Base-by-base conservation (phyloP, 2,797 vertebrate species). In the Holocentrus rufus region DNA sequence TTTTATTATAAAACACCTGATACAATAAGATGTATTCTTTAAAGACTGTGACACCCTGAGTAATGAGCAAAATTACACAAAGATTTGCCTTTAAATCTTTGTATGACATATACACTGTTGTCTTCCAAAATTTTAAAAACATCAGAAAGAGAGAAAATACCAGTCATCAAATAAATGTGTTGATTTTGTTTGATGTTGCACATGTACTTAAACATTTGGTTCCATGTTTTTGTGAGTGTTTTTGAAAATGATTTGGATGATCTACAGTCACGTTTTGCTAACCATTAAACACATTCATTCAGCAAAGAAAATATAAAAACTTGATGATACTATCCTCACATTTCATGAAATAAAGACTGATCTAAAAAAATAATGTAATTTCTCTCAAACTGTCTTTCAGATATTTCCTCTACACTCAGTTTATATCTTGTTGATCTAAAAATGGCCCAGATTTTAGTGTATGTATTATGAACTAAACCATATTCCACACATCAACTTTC, bases 401-500 rank as follows among this genome's bases (percentile, higher is more conserved):
- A 18, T 49, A 2, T 18, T 49, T 49, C 7, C 46, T n/a, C 46
- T 42, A 14, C 13, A 42, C 39, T 46, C 13, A 15, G 14, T 44
- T 44, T 3, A 15, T 1, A 15, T 2, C 5, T 11, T 39, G 9
- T 3, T 15, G 15, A 46, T 17, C 44, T 46, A 46, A 46, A 46
- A 5, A 46, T 46, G 17, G 3, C 15, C 14, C 4, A 46, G 5
- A 5, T 2, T 39, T 39, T 7, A 11, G 36, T 39, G 1, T 17
- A 46, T 46, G 1, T 17, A 39, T 4, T 17, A 5, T 46, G 15
- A 27, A 27, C 25, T 27, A 4, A 27, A 27, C 25, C 25, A 27
- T 27, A 27, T 27, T 66, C 66, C 59, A 65, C 18, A 49, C 52
- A 70, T 77, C 39, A 70, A 52, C 69, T 56, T 65, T 64, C 34